phyloP scores from a whole-genome alignment of 2,113 vertebrate species.

The rabbit (Oryctolagus cuniculus) region DNA sequence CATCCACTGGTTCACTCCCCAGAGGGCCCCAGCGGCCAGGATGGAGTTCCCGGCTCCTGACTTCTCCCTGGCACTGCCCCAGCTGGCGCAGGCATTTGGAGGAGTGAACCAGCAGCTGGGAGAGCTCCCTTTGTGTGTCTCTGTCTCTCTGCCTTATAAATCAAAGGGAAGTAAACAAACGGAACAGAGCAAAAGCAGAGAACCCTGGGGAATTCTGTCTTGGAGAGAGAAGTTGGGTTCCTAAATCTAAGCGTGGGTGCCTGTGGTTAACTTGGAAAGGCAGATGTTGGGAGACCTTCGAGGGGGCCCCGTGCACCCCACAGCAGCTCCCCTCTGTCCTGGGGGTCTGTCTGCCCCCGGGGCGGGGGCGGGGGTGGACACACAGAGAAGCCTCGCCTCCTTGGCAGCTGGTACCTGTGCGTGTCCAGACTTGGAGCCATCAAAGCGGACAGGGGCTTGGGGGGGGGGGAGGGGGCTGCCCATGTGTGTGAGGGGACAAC shows the following conservation, averaged over 20 bases:
- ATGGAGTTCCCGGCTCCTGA: no score
- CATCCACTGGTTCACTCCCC: no score
- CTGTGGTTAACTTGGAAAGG: not conserved
- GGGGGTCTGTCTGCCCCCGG: not conserved
- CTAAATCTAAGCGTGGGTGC: not conserved
- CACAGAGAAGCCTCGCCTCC: not conserved
- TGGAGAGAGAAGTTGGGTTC: not conserved
- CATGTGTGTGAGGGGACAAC: fast-evolving
- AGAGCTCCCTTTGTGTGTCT: no score
- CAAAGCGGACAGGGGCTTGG: not conserved
- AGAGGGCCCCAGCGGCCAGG: no score
- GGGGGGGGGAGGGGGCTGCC: not conserved
- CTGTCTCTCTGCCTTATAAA: no score
- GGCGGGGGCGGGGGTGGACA: no score
- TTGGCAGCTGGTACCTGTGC: fast-evolving
- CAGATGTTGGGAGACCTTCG: not conserved
- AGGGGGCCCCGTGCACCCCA: not conserved
- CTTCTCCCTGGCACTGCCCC: no score
- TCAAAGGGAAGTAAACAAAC: no score
- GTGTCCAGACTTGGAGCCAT: not conserved
- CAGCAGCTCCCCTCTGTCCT: not conserved
- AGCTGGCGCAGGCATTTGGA: no score
- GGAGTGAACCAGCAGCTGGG: no score
- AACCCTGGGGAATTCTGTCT: not conserved
- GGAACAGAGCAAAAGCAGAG: no score